Base-by-base conservation (phyloP, 2,888 invertebrate genomes). In the Vanessa cardui region DNA sequence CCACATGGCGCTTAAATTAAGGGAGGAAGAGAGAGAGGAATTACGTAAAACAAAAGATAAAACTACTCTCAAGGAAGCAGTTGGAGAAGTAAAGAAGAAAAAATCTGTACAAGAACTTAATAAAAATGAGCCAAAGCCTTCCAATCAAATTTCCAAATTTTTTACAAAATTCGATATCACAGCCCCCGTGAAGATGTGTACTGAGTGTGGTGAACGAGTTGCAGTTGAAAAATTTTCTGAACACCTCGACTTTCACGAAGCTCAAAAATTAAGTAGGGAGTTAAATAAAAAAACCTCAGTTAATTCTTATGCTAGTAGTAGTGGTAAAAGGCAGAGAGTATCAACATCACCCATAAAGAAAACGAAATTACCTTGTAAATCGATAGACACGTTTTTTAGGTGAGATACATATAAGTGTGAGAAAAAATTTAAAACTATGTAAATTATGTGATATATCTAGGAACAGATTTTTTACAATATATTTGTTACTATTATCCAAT, bases 241-340 rank as follows among this genome's bases (percentile, higher is more conserved):
- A 80, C 98, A 98, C 87, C 86, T 94, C 77, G 98, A 98, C 89
- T 98, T 95, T 83, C 98, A 98, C 84, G 94, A 96, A 77, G 98
- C 98, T 6, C 94, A 95, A 80, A 95, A 95, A 79, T 84, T 98
- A 62, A 97, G 95, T 76, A 89, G 93, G 75, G 94, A 95, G 85
- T 81, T 96, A 8, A 96, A 96, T 80, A 88, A 81, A 49, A 89
- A 85, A 76, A 70, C 77, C 0, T 63, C 65, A 58, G 58, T 76
- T 16, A 64, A 15, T 18, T 26, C 20, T 6, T 49, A 18, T 44
- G 54, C 73, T 15, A 64, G 46, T 21, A 73, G 46, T 56, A 81
- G 71, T 74, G 78, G 77, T 0, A 93, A 92, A 74, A 83, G 91
- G 74, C 93, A 92, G 81, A 81, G 86, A 64, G 85, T 82, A 71